Base-by-base conservation (phyloP, 64 coral and sea anemone genomes). In the Orbicella faveolata region DNA sequence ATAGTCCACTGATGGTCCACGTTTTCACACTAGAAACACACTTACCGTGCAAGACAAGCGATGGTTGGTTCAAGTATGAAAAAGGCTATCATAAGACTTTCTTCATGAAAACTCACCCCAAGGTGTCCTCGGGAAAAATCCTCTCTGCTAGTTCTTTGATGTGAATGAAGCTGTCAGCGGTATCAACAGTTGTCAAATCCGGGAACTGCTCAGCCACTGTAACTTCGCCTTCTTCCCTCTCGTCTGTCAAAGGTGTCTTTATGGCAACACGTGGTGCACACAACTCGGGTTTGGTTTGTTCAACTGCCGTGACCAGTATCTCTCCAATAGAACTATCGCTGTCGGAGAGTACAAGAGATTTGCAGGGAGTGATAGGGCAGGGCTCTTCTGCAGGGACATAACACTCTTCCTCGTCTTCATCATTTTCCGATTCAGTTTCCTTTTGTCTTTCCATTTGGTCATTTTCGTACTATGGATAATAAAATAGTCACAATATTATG, bases 121-220 rank as follows among this genome's bases (percentile, higher is more conserved):
- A 19, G 13, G 65, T 33, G 21, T 65, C 30, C 65, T 85, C 82
- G 21, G 82, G 82, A 54, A 20, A 85, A 25, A 85, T 73, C 17
- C 23, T 70, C 23, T 23, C 39, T 72, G 33, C 65, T 36, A 85
- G 65, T 85, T 85, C 41, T 66, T 72, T 85, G 11, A 72, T 63
- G 63, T 23, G 36, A 2, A 5, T 41, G n/a, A 85, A 70, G 15
- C 82, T 85, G 63, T 85, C 82, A 72, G 64, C 13, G 63, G 63
- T 52, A 66, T 85, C 35, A 10, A 67, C 36, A 5, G 62, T 64
- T 18, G 34, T 41, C 19, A 83, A 35, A 67, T 67, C 61, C 20
- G 80, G 80, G 63, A 67, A n/a, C 61, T 83, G 59, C 34, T 83
- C 80, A 20, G 0, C 62, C 39, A 72, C 63, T 52, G 21, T 70